Evolutionary conservation across 2,797 vertebrate genomes (phyloP).

Genomic region (Bradypus variegatus): DNA sequence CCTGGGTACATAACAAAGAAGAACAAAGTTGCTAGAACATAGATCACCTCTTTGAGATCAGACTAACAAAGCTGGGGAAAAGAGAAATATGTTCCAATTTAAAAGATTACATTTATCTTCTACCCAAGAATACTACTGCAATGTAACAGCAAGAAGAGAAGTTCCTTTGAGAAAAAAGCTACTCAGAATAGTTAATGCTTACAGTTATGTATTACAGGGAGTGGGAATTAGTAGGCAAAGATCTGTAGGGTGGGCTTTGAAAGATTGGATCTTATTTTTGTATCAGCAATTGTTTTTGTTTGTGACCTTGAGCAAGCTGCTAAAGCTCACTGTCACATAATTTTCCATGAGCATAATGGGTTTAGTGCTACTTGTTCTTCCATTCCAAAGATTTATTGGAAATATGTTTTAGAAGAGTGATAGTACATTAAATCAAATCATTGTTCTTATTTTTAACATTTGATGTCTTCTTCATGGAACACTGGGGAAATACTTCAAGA

Average conservation of each 20-base stretch:
- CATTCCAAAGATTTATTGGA: slow-evolving; percentile 41
- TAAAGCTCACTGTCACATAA: slow-evolving; percentile 35
- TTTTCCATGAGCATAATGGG: slow-evolving; percentile 41
- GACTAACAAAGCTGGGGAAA: background rate
- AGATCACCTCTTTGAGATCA: background rate
- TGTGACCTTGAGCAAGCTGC: slow-evolving; percentile 52
- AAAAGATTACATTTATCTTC: background rate
- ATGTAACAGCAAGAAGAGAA: background rate
- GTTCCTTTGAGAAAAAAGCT: background rate
- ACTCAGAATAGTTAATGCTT: background rate
- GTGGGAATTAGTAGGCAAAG: background rate
- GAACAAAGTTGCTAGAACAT: background rate
- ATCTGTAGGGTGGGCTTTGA: background rate
- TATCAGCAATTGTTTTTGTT: slow-evolving; percentile 45
- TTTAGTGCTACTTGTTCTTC: slow-evolving; percentile 18
- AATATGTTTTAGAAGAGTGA: slow-evolving; percentile 32
- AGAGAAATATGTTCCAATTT: background rate
- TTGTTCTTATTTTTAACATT: slow-evolving; percentile 51
- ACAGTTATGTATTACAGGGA: background rate
- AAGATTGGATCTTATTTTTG: slow-evolving; percentile 6
- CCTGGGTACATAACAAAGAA: background rate
- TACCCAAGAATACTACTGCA: background rate
- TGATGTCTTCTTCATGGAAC: slow-evolving; percentile 30
- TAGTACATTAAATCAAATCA: slow-evolving; percentile 49
- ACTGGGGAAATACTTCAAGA: slow-evolving; percentile 17